Evolutionary conservation across 2,797 vertebrate genomes (phyloP), one percentile per base, ranked within the genome.

Genomic region (Schizopygopsis malacanthus): DNA sequence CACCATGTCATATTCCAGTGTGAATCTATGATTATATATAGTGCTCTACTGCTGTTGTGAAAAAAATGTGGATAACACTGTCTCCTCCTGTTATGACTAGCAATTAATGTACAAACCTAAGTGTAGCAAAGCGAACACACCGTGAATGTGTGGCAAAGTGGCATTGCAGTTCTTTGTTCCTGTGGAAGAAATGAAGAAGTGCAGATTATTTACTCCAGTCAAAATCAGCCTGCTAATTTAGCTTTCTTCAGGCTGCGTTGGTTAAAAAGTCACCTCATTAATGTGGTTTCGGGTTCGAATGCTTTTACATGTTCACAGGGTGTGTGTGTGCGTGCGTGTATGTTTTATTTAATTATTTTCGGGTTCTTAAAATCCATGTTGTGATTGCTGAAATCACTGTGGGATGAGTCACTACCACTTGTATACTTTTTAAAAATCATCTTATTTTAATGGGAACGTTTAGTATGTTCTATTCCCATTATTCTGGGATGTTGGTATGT

Each of bases 301-400:
- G 75, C 50, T 81, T 92, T 90, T 63, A 87, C 90, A 90, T 67
- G 86, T 77, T 93, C 91, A 90, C 93, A 92, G 92, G 92, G 39
- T 39, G 39, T 39, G 86, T 87, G 41, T 90, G 89, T 47, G 70
- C 15, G 5, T 22, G 89, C 41, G 37, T 41, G 5, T 15, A 15
- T 52, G 7, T 43, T 89, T 91, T 90, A 92, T 93, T 94, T 93
- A 92, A 92, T 93, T 93, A 90, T 92, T 81, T n/a, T 90, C 90
- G 37, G 90, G 79, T 87, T 91, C 85, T 88, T 86, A 81, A 84
- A 70, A 69, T 90, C 91, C 90, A 70, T 78, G 15, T 78, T 92
- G 76, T 75, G 78, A 65, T 92, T 91, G 86, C 93, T 92, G 86
- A 93, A 93, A 92, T 87, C 89, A 94, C 92, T 94, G 93, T 94